These are phyloP conservation scores for Anoplolepis gracilipes DNA, from an alignment of 1,140 invertebrate species.

Conservation along the genomic window DNA sequence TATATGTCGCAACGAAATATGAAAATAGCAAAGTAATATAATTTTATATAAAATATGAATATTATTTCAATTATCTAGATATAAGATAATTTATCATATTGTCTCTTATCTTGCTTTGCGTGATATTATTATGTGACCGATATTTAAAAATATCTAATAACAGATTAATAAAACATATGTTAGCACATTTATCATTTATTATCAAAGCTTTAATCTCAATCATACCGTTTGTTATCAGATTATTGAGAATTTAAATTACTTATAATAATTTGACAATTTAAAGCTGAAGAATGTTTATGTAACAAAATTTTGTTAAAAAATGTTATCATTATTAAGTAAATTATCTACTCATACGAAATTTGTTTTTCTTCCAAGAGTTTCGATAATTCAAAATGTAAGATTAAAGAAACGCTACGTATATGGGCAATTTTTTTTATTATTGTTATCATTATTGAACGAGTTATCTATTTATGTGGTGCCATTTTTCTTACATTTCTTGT, in stretches of 20 bases:
- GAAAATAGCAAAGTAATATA: neutral
- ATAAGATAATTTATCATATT: neutral
- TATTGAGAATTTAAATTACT: neutral
- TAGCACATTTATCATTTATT: no score
- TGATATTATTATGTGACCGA: neutral
- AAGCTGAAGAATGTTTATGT: neutral
- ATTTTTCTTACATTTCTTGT: slow-evolving; percentile 92
- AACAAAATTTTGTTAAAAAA: neutral
- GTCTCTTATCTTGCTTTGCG: no score
- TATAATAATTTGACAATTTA: slow-evolving; percentile 5
- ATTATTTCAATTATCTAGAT: neutral
- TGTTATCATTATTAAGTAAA: neutral
- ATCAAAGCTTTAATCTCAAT: neutral
- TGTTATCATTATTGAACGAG: neutral
- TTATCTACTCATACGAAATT: neutral
- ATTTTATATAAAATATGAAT: slow-evolving; percentile 8
- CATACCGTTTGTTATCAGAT: neutral
- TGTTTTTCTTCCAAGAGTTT: neutral
- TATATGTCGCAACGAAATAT: neutral
- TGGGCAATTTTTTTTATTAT: neutral
- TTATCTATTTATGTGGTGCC: neutral
- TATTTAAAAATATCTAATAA: neutral
- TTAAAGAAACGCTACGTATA: no score
- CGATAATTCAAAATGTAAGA: neutral
- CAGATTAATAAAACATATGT: neutral